Evolutionary conservation across 2,797 vertebrate species (phyloP).

Genomic region (Tapirus indicus): DNA sequence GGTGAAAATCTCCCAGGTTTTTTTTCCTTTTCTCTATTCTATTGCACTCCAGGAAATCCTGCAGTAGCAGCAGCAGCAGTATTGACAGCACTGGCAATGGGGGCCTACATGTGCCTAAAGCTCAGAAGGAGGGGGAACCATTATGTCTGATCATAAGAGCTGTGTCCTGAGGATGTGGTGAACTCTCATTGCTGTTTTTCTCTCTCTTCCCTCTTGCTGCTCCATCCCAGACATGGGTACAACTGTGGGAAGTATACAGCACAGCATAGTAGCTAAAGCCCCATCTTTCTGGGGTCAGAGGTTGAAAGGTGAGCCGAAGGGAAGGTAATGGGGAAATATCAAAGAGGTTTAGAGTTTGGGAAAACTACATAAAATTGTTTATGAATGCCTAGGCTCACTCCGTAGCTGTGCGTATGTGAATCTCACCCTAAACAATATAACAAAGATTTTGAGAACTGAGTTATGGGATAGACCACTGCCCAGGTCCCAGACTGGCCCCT

Average conservation of each 20-base stretch:
- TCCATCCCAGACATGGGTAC: not conserved
- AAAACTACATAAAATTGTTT: constrained; percentile 17
- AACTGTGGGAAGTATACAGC: not conserved
- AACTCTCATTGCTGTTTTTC: not conserved
- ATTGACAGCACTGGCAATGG: not conserved
- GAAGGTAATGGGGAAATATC: not conserved
- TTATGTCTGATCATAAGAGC: not conserved
- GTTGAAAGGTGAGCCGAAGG: not conserved
- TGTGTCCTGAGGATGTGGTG: not conserved
- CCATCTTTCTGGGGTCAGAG: constrained; percentile 9
- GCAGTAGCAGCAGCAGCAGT: not conserved
- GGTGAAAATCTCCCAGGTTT: not conserved
- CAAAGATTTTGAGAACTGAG: constrained; percentile 39
- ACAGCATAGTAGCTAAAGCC: not conserved
- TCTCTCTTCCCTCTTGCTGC: not conserved
- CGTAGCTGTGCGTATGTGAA: not conserved
- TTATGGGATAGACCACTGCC: not conserved
- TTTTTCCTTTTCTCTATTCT: not conserved
- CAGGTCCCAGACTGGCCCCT: not conserved
- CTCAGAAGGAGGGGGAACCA: not conserved
- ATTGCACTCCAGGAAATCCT: not conserved
- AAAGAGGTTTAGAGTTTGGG: not conserved
- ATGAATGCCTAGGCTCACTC: not conserved
- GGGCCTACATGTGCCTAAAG: not conserved
- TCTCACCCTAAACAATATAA: not conserved